Evolutionary conservation across 2,113 vertebrate species (phyloP), one percentile per base, ranked within the genome.

Genomic region (Lontra canadensis): DNA sequence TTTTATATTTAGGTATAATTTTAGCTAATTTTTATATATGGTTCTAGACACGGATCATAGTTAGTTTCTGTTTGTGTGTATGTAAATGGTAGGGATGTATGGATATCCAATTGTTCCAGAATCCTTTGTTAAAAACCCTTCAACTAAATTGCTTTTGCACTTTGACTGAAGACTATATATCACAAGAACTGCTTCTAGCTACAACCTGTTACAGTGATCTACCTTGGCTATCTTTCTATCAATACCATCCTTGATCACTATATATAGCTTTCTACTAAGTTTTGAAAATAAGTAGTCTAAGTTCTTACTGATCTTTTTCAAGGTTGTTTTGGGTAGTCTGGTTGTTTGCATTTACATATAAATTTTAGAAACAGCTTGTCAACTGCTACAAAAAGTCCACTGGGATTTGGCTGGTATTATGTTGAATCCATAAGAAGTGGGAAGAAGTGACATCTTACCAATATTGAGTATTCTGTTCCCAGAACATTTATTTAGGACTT

Each of bases 401-500:
- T 85, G 81, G 44, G 36, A 90, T 71, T 79, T 96, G 52, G 49
- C 5, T 36, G 55, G 13, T 39, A 85, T 31, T 85, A 52, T 34
- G n/a, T 8, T 80, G 52, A 86, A 36, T 74, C 20, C 55, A 63
- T 0, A 83, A 42, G 39, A 42, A 42, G 39, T 52, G 26, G 44
- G 15, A 88, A 81, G 63, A 88, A 74, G 29, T 67, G 11, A 84
- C 42, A 31, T 59, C 47, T 79, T 88, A 84, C 57, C 25, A 80
- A 55, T 44, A 63, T 1, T 81, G 31, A 59, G 25, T 83, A 61
- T 94, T 78, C 78, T 90, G 49, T 3, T 21, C 17, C n/a, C 78
- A 85, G 49, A 96, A 80, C 29, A 47, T 80, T 80, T 90, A 79
- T 39, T 78, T 55, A 86, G 42, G 63, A 85, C 74, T 96, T 94